A percentile compares a stretch with the other conserved stretches of the same genome.
phyloP scores from a whole-genome alignment of 2,888 invertebrate species.

The Meloe dianella region DNA sequence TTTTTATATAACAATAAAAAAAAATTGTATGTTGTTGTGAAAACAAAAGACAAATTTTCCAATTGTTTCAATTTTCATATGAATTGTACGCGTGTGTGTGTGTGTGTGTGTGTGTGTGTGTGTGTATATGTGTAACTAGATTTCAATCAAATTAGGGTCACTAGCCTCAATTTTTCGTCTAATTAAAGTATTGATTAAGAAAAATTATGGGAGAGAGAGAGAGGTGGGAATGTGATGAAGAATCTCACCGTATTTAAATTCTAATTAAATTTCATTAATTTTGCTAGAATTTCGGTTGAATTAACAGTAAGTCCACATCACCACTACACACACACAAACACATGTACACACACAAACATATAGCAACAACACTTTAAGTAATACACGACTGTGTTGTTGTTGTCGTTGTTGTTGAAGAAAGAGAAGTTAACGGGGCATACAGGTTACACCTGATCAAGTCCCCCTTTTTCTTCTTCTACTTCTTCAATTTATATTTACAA shows the following conservation, averaged over 20 bases:
- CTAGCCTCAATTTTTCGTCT: background rate
- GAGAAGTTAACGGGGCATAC: conserved; percentile 33
- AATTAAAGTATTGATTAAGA: background rate
- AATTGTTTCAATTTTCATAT: background rate
- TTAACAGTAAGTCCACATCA: background rate
- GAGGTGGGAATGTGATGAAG: no score
- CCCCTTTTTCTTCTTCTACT: background rate
- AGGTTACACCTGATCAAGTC: conserved; percentile 34
- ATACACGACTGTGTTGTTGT: conserved; percentile 14
- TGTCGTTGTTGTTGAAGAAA: conserved; percentile 12
- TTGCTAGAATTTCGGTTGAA: background rate
- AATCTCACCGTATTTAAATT: no score
- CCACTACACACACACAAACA: background rate
- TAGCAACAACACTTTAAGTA: background rate
- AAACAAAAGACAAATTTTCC: background rate
- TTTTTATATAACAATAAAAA: no score
- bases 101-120: no score
- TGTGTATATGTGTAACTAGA: no score
- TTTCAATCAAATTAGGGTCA: no score
- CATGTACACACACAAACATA: background rate
- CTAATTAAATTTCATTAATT: no score
- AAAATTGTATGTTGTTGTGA: no score
- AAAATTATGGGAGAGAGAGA: background rate
- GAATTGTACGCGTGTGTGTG: no score
- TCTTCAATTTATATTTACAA: conserved; percentile 11